phyloP scores from a whole-genome alignment of 2,888 invertebrate species.

The Dyspetes luteomarginatus region DNA sequence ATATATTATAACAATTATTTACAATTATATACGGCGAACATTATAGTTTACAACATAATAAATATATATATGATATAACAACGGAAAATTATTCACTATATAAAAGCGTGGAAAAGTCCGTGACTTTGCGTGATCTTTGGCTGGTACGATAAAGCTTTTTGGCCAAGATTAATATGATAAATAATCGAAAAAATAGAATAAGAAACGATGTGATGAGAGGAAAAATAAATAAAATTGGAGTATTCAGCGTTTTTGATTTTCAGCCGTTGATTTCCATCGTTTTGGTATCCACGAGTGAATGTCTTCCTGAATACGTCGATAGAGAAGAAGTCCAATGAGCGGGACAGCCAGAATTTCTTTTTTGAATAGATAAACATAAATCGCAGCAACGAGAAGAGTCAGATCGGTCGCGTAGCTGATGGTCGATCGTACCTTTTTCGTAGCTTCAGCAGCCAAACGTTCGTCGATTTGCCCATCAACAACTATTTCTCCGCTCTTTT shows the following conservation, averaged over 20 bases:
- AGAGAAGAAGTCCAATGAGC: constrained; percentile 90
- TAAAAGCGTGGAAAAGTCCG: constrained; percentile 48
- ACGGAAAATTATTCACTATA: constrained; percentile 17
- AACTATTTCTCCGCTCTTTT: constrained; percentile 47
- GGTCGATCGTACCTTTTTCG: constrained; percentile 88
- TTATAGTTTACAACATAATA: constrained; percentile 56
- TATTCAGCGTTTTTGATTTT: constrained; percentile 51
- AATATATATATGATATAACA: constrained; percentile 27
- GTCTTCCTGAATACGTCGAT: constrained; percentile 90
- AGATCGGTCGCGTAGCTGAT: constrained; percentile 91
- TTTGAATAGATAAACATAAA: constrained; percentile 92
- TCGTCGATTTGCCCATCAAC: constrained; percentile 73
- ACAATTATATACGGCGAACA: constrained; percentile 51
- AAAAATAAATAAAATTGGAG: constrained; percentile 38
- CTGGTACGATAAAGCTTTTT: constrained; percentile 31
- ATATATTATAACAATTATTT: constrained; percentile 63
- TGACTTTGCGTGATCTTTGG: constrained; percentile 33
- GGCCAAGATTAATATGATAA: constrained; percentile 41
- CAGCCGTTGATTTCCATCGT: constrained; percentile 70
- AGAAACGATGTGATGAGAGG: constrained; percentile 27
- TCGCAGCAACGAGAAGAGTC: constrained; percentile 89
- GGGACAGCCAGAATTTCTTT: constrained; percentile 92
- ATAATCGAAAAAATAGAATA: constrained; percentile 9
- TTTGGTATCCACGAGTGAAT: constrained; percentile 80
- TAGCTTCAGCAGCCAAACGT: constrained; percentile 86